Conservation (phyloP, 2,113 vertebrate genomes). For the Hyperopisus bebe region DNA sequence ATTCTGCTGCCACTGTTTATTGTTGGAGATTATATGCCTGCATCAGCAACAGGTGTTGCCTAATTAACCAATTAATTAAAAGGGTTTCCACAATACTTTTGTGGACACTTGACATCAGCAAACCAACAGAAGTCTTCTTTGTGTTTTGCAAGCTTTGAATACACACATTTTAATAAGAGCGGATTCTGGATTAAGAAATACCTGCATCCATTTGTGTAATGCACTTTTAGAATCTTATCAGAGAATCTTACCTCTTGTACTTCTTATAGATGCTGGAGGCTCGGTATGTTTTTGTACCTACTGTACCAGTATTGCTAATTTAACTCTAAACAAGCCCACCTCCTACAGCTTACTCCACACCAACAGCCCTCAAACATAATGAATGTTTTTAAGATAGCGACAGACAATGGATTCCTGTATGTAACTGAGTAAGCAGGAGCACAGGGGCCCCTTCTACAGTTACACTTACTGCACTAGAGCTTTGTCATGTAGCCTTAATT, state of each 20-base stretch:
- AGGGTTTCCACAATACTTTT: background rate
- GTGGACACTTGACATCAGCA: background rate
- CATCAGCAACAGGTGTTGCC: background rate
- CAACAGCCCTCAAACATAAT: background rate
- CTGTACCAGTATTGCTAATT: background rate
- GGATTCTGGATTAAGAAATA: background rate
- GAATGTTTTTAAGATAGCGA: slow-evolving; percentile 22
- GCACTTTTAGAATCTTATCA: background rate
- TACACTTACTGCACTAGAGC: slow-evolving; percentile 28
- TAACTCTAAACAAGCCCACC: background rate
- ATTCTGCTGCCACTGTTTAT: background rate
- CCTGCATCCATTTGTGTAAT: background rate
- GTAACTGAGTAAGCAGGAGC: slow-evolving; percentile 17
- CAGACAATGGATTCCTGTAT: slow-evolving; percentile 17
- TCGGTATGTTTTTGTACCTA: background rate
- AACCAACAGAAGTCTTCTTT: background rate
- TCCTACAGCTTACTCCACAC: background rate
- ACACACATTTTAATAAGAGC: background rate
- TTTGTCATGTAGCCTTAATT: slow-evolving; percentile 24
- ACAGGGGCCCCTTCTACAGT: slow-evolving; percentile 39
- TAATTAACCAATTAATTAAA: background rate
- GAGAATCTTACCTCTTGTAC: background rate
- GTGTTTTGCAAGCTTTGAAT: background rate
- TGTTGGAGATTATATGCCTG: background rate
- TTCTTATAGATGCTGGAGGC: background rate